Conservation (phyloP, 2,113 vertebrate genomes). For the Mirounga angustirostris region DNA sequence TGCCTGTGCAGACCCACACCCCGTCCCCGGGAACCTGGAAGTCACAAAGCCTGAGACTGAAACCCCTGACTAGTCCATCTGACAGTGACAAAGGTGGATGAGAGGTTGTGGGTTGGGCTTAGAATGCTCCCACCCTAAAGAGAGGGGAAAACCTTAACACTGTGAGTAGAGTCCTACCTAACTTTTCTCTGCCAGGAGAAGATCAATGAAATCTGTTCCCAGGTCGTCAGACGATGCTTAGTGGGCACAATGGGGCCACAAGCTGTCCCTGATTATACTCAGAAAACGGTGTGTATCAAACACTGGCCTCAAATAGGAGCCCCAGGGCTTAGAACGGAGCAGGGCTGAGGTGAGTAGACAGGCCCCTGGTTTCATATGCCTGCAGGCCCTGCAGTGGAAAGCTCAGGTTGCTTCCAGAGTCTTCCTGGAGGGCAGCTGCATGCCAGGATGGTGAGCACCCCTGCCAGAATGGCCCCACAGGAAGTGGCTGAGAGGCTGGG, state of each 20-base stretch:
- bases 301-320: not conserved
- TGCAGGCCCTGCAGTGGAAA: slow-evolving; percentile 20
- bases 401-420: not conserved
- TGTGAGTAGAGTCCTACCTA: not conserved
- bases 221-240: rapidly evolving
- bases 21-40: not conserved
- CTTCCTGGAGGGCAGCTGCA: not conserved
- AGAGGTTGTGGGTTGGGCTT: not conserved
- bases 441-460: not conserved
- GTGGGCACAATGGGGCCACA: not conserved
- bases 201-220: too few relatives aligned
- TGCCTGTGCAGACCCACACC: not conserved
- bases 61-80: not conserved
- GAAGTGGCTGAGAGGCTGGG: not conserved
- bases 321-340: not conserved
- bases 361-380: not conserved
- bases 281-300: not conserved
- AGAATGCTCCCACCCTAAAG: not conserved
- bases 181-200: not conserved
- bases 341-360: not conserved
- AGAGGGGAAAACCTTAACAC: not conserved
- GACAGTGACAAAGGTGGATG: not conserved
- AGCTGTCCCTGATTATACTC: not conserved
- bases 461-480: not conserved
- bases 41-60: not conserved